Evolutionary conservation across 2,113 vertebrate species (phyloP).

Genomic region (Corapipo altera): DNA sequence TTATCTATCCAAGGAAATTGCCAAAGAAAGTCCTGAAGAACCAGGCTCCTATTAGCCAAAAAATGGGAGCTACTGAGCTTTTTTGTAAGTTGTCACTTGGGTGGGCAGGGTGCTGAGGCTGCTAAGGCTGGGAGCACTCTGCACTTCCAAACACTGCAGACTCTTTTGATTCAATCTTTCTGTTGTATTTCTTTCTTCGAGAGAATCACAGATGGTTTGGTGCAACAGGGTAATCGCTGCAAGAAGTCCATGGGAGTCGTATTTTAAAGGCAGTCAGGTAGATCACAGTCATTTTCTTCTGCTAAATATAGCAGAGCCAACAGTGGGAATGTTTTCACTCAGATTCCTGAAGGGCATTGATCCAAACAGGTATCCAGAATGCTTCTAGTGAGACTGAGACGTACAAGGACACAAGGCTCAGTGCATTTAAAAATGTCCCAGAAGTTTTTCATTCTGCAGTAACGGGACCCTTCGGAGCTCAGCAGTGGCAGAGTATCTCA

Average conservation of each 20-base stretch:
- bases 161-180: not conserved
- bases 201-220: accelerated
- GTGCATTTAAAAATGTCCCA: not conserved
- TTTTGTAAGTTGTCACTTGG: not conserved
- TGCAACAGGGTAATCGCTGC: not conserved
- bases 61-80: not conserved
- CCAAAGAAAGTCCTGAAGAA: not conserved
- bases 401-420: not conserved
- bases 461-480: accelerated
- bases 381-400: not conserved
- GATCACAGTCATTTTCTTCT: not conserved
- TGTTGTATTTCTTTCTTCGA: not conserved
- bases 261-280: not conserved
- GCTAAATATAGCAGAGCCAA: not conserved
- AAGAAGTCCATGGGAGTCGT: not conserved
- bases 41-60: not conserved
- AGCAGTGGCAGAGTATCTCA: not conserved
- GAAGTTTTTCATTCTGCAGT: not conserved
- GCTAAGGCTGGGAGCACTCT: not conserved
- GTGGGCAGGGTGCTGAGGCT: not conserved
- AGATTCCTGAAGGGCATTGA: not conserved
- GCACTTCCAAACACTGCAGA: not conserved
- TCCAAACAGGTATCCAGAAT: not conserved
- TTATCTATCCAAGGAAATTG: not conserved
- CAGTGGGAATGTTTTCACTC: not conserved